A percentile compares a stretch with the other conserved stretches of the same genome.
These are phyloP conservation scores for Thinocorus orbignyianus DNA, from an alignment of 2,113 vertebrate species.

Conservation along the genomic window DNA sequence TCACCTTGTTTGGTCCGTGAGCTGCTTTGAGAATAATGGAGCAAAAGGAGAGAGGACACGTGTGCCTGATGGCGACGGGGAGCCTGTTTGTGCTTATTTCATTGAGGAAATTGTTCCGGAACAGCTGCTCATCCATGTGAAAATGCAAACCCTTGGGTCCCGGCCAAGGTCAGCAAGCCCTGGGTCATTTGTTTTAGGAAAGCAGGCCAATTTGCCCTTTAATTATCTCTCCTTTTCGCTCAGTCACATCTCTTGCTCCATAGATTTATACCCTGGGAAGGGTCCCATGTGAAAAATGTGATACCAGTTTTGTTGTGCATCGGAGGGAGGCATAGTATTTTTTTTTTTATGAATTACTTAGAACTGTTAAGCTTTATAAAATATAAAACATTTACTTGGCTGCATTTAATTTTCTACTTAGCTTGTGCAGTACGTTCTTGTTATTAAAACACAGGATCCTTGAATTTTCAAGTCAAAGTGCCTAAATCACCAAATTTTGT, in stretches of 20 bases:
- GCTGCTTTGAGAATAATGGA: slow-evolving; percentile 14
- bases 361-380: not conserved
- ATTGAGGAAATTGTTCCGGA: slow-evolving; percentile 60
- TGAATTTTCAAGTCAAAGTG: not conserved
- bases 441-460: not conserved
- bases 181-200: slow-evolving; percentile 58
- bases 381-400: not conserved
- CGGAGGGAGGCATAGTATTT: not conserved
- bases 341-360: not conserved
- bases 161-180: slow-evolving; percentile 56
- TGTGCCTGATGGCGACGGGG: not conserved
- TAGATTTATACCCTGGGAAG: not conserved
- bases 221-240: slow-evolving; percentile 43
- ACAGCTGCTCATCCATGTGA: slow-evolving; percentile 62
- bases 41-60: slow-evolving; percentile 1
- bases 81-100: slow-evolving; percentile 53
- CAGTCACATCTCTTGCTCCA: not conserved
- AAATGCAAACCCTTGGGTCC: slow-evolving; percentile 55
- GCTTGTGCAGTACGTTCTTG: not conserved
- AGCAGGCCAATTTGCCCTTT: slow-evolving; percentile 47
- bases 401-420: not conserved
- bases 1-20: not conserved
- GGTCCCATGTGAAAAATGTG: fast-evolving
- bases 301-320: not conserved
- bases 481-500: not conserved